Base-by-base conservation (phyloP, 2,113 vertebrate species). In the Eolophus roseicapilla region DNA sequence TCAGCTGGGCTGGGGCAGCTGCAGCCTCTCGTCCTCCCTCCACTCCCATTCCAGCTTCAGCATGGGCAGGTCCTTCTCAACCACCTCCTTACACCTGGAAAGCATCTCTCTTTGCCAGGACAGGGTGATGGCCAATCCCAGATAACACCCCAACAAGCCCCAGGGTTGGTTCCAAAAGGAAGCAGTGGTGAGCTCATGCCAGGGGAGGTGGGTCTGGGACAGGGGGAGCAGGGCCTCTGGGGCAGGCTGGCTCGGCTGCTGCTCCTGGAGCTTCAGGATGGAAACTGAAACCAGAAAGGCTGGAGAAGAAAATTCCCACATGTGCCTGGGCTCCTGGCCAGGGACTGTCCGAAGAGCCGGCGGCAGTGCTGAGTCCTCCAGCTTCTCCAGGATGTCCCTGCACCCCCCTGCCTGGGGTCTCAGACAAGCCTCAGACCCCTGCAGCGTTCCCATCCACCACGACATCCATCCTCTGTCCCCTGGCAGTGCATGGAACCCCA, bases 401-500 rank as follows among this genome's bases (percentile, higher is more conserved):
- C 12, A 46, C 19, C 39, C 39, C 39, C 39, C 39, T 41, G 39
- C 11, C 29, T 53, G 3, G 2, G 16, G 8, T 10, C 37, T 39
- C 60, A 10, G 25, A 50, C 5, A 75, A 53, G 59, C 27, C 62
- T 50, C 70, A 82, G 62, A 8, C 2, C 0, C 29, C 18, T 17
- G 6, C 35, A 35, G 25, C 1, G 7, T 52, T 37, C 25, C 21
- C 28, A 57, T 31, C 25, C 49, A 63, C 9, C 50, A 53, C 1
- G 1, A n/a, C 21, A 55, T 27, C 65, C 4, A 1, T 44, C 24
- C n/a, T 71, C 44, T 6, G 2, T 17, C 28, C n/a, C 13, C 24
- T 62, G 3, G 0, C 46, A 62, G 35, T 6, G 3, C 17, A 2
- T 1, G 1, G 28, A 46, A 18, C 20, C 43, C n/a, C n/a, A 13